phyloP scores from a whole-genome alignment of 2,113 vertebrate species.

The Rhynchomys soricoides region DNA sequence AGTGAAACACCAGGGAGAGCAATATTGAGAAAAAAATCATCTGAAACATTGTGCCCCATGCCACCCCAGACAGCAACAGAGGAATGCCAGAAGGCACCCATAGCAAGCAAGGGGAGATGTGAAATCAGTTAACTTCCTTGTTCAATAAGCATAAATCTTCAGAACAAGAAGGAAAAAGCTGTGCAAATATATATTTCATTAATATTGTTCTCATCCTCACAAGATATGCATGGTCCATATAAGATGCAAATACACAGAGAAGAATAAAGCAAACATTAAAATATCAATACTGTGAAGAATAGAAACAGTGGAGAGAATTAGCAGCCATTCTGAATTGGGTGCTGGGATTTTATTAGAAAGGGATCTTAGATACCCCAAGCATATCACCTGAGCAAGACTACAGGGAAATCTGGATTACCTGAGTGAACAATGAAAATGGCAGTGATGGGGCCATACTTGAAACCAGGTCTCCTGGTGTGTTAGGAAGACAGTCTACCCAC shows the following conservation, averaged over 20 bases:
- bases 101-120: not conserved
- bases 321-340: not conserved
- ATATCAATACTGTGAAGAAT: not conserved
- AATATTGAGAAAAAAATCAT: not conserved
- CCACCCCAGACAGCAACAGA: not conserved
- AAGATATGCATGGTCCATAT: not conserved
- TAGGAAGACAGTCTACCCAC: not conserved
- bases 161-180: not conserved
- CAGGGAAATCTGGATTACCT: not conserved
- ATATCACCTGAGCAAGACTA: not conserved
- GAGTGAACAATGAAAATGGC: not conserved
- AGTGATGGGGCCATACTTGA: not conserved
- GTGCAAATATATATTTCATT: not conserved
- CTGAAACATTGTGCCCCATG: not conserved
- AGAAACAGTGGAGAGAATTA: not conserved
- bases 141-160: not conserved
- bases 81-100: not conserved
- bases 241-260: not conserved
- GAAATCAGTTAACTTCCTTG: not conserved
- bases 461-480: not conserved
- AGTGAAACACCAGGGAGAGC: not conserved
- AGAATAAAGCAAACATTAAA: not conserved
- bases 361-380: not conserved
- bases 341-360: not conserved
- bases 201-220: not conserved